Percentiles rank a stretch among this genome's conserved stretches.
phyloP scores from a whole-genome alignment of 1,140 invertebrate species.

The Venturia canescens region DNA sequence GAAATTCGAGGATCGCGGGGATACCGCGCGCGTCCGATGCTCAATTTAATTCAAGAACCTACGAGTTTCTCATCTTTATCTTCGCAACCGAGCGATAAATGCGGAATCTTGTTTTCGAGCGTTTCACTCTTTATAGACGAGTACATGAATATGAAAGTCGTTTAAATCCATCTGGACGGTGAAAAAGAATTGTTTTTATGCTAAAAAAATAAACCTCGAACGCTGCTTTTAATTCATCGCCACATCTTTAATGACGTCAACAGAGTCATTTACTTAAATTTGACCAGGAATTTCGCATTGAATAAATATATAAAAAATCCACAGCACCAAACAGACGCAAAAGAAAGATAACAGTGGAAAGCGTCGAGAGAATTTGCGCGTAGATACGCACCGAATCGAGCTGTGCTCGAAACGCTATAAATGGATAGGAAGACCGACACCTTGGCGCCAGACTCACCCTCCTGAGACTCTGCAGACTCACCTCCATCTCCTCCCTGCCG shows the following conservation, averaged over 20 bases:
- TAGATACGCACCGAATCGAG: slow-evolving; percentile 32
- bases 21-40: neutral
- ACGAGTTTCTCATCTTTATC: neutral
- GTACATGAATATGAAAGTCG: no score
- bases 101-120: neutral
- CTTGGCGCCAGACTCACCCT: slow-evolving; percentile 77
- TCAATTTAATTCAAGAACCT: neutral
- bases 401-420: slow-evolving; percentile 38
- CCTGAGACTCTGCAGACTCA: slow-evolving; percentile 75
- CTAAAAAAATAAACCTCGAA: neutral
- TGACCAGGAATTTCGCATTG: slow-evolving; percentile 53
- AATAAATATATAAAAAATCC: slow-evolving; percentile 49
- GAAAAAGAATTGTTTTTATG: neutral
- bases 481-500: slow-evolving; percentile 65
- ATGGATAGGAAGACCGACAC: slow-evolving; percentile 69
- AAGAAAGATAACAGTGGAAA: slow-evolving; percentile 46
- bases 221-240: neutral
- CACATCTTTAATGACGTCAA: neutral
- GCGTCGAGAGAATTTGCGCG: slow-evolving; percentile 43
- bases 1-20: neutral
- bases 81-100: neutral
- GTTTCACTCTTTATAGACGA: neutral
- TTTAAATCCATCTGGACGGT: no score
- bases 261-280: slow-evolving; percentile 73
- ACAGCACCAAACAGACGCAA: slow-evolving; percentile 23